Evolutionary conservation across 2,888 invertebrate genomes (phyloP), one percentile per base, ranked within the genome.

Genomic region (Zygogramma bicolorata): DNA sequence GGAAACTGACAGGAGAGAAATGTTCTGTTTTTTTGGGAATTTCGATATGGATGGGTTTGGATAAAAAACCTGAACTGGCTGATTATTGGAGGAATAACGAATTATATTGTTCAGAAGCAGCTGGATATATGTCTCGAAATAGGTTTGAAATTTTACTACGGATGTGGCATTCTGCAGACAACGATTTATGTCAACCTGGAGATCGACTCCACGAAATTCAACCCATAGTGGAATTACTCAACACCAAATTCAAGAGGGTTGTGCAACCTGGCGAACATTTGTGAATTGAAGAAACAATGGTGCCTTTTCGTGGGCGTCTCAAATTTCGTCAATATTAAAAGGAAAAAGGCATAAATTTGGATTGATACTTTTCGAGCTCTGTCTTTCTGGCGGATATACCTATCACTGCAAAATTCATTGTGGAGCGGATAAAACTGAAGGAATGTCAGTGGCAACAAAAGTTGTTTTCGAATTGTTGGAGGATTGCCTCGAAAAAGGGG

Each of bases 311-410:
- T 18, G 68, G 68, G 42, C 68, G 60, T 61, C 58, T 57, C 18
- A 29, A 46, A 18, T 53, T 60, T 34, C 34, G 31, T 10, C 60
- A 60, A 34, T 60, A 34, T 22, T 61, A 61, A 61, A 61, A 25
- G 27, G 40, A 18, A 61, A 60, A n/a, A 22, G 20, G 25, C 25
- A 59, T 22, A 59, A 59, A 31, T 59, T 59, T 31, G 34, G 59
- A 1, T 31, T 59, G 1, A 31, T 31, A 22, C 57, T 65, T 53
- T 65, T 65, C 53, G 57, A 65, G 57, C 38, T 65, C 13, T 66
- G 66, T 58, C 38, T 66, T 58, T 15, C 83, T 27, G 77, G 81
- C 77, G 86, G 85, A 10, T 70, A 73, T 49, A 71, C 59, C 25
- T 58, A 38, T 38, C 18, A 73, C 27, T 57, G n/a, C 22, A 70